Conservation (phyloP, 2,113 vertebrate species). For the Lagopus leucura region DNA sequence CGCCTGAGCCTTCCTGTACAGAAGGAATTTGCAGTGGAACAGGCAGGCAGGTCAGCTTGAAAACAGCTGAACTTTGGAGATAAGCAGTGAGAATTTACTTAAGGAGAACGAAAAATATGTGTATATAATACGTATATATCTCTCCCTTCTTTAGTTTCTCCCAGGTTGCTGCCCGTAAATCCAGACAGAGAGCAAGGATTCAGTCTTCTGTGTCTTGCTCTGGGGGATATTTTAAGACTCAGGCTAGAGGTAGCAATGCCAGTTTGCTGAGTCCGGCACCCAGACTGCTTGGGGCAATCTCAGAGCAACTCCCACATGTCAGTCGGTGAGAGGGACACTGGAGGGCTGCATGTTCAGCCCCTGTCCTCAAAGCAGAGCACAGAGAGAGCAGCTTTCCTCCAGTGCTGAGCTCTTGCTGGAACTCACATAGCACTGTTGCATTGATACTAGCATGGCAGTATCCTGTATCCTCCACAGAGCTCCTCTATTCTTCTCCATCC, state of each 20-base stretch:
- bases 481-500: no score
- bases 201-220: background rate
- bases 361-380: background rate
- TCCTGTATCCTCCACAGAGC: background rate
- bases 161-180: background rate
- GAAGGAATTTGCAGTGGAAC: conserved; percentile 15
- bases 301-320: rapidly evolving
- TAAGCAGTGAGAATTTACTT: conserved; percentile 44
- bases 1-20: background rate
- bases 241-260: background rate
- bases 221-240: background rate
- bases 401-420: rapidly evolving
- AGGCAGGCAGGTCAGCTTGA: conserved; percentile 11
- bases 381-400: background rate
- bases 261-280: background rate
- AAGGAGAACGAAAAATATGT: background rate
- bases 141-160: background rate
- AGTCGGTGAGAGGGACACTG: rapidly evolving
- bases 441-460: background rate
- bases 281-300: rapidly evolving
- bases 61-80: conserved; percentile 69
- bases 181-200: background rate
- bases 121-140: background rate
- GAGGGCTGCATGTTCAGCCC: background rate
- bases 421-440: rapidly evolving